Base-by-base conservation (phyloP, 1,140 invertebrate species). In the Acromyrmex charruanus region DNA sequence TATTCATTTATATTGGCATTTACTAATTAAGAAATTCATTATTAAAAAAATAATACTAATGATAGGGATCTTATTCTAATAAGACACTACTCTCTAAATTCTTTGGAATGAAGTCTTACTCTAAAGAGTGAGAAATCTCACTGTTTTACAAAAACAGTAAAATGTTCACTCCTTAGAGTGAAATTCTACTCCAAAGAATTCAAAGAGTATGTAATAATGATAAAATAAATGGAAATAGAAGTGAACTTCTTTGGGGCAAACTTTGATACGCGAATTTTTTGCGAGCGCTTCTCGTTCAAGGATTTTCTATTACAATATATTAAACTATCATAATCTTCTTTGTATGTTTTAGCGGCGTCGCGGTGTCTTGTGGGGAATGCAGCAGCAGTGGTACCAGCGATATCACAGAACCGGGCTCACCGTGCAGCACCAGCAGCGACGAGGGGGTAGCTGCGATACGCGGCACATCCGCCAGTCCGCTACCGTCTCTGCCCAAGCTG, bases 321-420 rank as follows among this genome's bases (percentile, higher is more conserved):
- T 66, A 87, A 66, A 69, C 55, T 25, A 72, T n/a, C 16, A 2
- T 1, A 9, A 9, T 39, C 6, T 39, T 10, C 28, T 75, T 12
- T 69, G 9, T 63, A 71, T 87, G 53, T 96, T 44, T 44, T 96
- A 97, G 97, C 96, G 97, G 97, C 58, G 97, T 97, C 68, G 97
- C 97, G 59, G 96, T 97, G 35, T 95, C 97, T 85, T 97, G 97
- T 90, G 96, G 97, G 18, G 97, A 97, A 89, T 96, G 96, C 93
- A 94, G 94, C 92, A 97, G 96, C 92, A 97, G 97, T 89, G 96
- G 96, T 49, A 97, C 96, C 72, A 97, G 97, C 93, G 97, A 97
- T 95, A 97, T 97, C 90, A 97, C 98, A 84, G 98, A 98, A 94
- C 97, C 97, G 49, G 97, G 97, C 49, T 98, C 97, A 58, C 97